A percentile compares a stretch with the other conserved stretches of the same genome.
Conservation (phyloP, 2,113 vertebrate genomes). For the Baryphthengus martii region DNA sequence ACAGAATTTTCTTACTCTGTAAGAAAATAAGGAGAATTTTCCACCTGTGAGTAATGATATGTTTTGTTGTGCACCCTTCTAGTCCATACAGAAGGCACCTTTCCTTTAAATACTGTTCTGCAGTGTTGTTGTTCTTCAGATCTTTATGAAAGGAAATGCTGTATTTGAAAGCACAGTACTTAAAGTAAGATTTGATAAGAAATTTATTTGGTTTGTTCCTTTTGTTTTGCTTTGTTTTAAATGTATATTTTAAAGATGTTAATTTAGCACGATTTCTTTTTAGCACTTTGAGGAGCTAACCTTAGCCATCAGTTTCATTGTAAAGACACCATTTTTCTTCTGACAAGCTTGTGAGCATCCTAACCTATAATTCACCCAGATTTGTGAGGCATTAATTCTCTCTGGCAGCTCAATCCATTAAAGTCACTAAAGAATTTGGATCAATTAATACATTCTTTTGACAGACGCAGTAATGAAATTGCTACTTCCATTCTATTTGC, state of each 20-base stretch:
- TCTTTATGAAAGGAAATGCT: not conserved
- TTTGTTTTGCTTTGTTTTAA: not conserved
- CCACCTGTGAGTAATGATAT: not conserved
- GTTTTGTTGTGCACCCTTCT: not conserved
- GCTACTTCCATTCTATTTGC: constrained; percentile 35
- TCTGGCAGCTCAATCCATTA: constrained; percentile 60
- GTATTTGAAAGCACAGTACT: not conserved
- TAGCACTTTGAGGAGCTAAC: not conserved
- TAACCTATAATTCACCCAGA: constrained; percentile 60
- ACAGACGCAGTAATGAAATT: constrained; percentile 47
- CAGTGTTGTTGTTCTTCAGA: not conserved
- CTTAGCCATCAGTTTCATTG: not conserved
- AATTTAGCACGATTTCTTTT: not conserved
- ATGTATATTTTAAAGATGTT: not conserved
- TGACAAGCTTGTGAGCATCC: constrained; percentile 15
- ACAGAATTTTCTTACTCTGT: not conserved
- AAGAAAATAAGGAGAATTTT: not conserved
- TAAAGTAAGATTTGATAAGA: not conserved
- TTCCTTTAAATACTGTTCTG: not conserved
- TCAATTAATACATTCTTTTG: constrained; percentile 63
- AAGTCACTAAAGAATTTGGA: constrained; percentile 49
- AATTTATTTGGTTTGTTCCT: not conserved
- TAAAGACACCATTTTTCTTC: constrained; percentile 34
- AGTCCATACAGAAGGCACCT: not conserved
- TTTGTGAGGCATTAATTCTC: constrained; percentile 53